Conservation (phyloP, 2,797 vertebrate species). For the Xenentodon cancila region DNA sequence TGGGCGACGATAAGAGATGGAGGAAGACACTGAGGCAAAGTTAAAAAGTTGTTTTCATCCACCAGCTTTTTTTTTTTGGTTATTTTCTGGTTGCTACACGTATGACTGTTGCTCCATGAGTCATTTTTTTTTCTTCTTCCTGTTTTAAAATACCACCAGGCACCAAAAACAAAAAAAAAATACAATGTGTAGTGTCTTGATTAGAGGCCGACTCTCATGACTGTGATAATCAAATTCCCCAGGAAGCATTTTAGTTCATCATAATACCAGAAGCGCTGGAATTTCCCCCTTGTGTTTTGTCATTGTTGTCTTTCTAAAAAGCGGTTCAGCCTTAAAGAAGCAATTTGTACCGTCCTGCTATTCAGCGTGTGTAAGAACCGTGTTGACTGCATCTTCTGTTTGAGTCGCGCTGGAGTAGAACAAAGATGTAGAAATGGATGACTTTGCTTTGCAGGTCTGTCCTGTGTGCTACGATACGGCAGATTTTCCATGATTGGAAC, state of each 20-base stretch:
- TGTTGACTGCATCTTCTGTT: no score
- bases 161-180: conserved; percentile 18
- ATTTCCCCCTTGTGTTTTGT: conserved; percentile 31
- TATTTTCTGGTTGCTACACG: conserved; percentile 4
- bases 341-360: conserved; percentile 16
- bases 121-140: conserved; percentile 54
- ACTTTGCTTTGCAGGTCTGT: background rate
- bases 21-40: conserved; percentile 27
- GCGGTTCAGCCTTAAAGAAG: conserved; percentile 31
- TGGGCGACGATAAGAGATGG: conserved; percentile 27
- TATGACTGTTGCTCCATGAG: conserved; percentile 53
- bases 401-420: no score
- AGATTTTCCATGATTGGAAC: conserved; percentile 67
- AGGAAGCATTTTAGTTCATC: conserved; percentile 45
- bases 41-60: conserved; percentile 45
- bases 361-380: background rate
- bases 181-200: no score
- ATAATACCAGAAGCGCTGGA: conserved; percentile 5
- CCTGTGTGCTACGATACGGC: background rate
- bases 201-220: no score
- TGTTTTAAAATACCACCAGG: conserved; percentile 59
- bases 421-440: conserved; percentile 13
- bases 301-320: conserved; percentile 25
- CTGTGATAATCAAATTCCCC: background rate
- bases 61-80: conserved; percentile 54